These are phyloP conservation scores for Trididemnum miniatum DNA, from an alignment of 23 tunicate genomes.

Conservation along the genomic window DNA sequence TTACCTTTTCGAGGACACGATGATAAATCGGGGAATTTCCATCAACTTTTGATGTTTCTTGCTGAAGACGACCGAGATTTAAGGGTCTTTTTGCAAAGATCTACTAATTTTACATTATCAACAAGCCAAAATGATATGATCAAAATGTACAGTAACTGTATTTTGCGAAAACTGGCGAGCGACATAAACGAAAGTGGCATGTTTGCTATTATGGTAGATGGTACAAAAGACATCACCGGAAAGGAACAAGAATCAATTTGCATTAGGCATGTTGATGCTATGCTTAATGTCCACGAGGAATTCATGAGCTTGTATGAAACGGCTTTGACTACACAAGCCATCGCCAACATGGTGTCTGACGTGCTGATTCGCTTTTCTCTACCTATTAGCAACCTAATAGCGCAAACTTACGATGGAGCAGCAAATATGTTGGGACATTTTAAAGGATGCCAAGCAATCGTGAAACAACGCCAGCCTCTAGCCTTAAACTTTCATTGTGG, in stretches of 20 bases:
- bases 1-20: not conserved
- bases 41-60: not conserved
- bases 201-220: too few species aligned
- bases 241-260: not conserved
- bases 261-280: not conserved
- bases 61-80: not conserved
- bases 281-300: not conserved
- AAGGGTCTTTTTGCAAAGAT: not conserved
- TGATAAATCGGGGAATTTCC: not conserved
- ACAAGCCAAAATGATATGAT: not conserved
- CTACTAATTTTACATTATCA: not conserved
- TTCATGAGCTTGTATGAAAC: not conserved
- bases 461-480: not conserved
- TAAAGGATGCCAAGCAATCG: not conserved
- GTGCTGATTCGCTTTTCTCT: not conserved
- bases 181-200: not conserved
- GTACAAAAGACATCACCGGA: not conserved
- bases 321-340: not conserved
- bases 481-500: not conserved
- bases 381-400: not conserved
- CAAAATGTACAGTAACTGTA: not conserved
- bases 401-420: slow-evolving; percentile 8
- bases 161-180: not conserved
- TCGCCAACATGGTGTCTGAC: not conserved
- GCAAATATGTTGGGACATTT: slow-evolving; percentile 1